Conservation (phyloP, 2,888 invertebrate species). For the Melanophora roralis region DNA sequence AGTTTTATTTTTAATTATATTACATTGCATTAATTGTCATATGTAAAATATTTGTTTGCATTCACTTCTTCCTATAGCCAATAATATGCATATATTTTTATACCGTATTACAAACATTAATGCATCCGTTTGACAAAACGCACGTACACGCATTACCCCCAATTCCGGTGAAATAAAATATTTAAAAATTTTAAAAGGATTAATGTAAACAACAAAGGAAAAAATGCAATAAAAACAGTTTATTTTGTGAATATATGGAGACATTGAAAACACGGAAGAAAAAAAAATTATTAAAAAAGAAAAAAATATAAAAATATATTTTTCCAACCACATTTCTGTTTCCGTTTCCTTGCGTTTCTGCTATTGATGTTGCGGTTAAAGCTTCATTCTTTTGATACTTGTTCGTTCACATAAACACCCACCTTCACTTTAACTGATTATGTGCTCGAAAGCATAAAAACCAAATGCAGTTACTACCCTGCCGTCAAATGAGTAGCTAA, state of each 20-base stretch:
- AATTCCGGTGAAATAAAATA: background rate
- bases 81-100: slow-evolving; percentile 14
- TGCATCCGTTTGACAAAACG: slow-evolving; percentile 52
- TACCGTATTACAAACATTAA: slow-evolving; percentile 51
- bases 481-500: too few species aligned
- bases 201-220: background rate
- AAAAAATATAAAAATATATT: background rate
- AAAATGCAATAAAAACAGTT: background rate
- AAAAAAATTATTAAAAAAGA: slow-evolving; percentile 12
- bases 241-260: slow-evolving; percentile 2
- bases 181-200: background rate
- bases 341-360: slow-evolving; percentile 54
- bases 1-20: too few species aligned
- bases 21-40: too few species aligned
- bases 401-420: background rate
- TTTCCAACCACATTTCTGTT: slow-evolving; percentile 55
- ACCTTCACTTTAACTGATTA: background rate
- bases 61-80: slow-evolving; percentile 13
- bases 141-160: slow-evolving; percentile 50
- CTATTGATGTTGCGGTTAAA: background rate
- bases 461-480: background rate
- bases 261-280: slow-evolving; percentile 29
- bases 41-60: background rate
- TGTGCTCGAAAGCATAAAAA: background rate
- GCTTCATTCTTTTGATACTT: slow-evolving; percentile 37